Base-by-base conservation (phyloP, 2,888 invertebrate genomes). In the Mesorhabditis sp. region DNA sequence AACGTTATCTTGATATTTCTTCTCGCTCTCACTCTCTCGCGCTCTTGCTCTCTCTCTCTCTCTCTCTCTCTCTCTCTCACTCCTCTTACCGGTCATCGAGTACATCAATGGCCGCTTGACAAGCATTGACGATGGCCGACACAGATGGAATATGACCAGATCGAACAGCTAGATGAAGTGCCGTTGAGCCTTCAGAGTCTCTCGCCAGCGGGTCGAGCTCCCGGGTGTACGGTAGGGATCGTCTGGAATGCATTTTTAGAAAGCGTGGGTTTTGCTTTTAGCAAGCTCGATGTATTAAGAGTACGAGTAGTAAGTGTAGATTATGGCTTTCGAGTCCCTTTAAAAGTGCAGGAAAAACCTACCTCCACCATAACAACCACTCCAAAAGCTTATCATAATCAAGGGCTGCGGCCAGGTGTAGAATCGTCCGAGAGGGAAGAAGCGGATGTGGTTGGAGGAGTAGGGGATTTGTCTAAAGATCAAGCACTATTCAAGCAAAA, bases 161-260 rank as follows among this genome's bases (percentile, higher is more conserved):
- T 13, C 67, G 65, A 10, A 68, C 73, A 0, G 78, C 78, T 0
- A 66, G 45, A 58, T 78, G 78, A 89, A 97, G 89, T 68, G 96
- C 95, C 4, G 95, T 95, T 82, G 91, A 92, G 70, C 94, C 94
- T 82, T 93, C 92, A 75, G 91, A 90, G 87, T 96, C 95, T 83
- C 92, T 91, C 78, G 92, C 92, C 70, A 93, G 89, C 71, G 94
- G 92, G 88, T 95, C 94, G 62, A 96, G 92, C 89, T 96, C 95
- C 44, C 92, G 91, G 86, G 94, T 93, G 73, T 95, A 88, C 67
- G 93, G 90, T 76, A 92, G 89, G 80, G 93, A 45, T 45, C 71
- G 66, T 62, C 72, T 74, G 44, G 10, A 71, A 3, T 28, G 28
- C 28, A 28, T 28, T 28, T 28, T 28, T 2, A 28, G 1, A 28